A percentile compares a stretch with the other conserved stretches of the same genome.
Evolutionary conservation across 2,888 invertebrate species (phyloP).

Genomic region (Coremacera marginata): DNA sequence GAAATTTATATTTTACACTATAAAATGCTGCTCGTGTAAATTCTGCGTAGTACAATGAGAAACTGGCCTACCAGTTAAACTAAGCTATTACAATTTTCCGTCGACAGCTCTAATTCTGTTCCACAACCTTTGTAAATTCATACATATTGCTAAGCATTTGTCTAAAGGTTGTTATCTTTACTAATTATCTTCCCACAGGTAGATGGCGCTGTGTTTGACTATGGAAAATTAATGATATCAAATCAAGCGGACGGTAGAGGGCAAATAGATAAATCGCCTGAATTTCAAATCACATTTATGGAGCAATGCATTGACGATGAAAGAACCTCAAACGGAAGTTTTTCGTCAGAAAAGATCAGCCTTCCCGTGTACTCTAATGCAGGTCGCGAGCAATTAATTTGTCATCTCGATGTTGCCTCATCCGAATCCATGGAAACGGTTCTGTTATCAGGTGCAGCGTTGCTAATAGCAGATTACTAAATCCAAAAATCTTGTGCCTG

Average conservation of each 20-base stretch:
- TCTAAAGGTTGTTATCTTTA: constrained; percentile 19
- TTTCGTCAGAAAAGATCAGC: constrained; percentile 33
- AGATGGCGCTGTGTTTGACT: constrained; percentile 58
- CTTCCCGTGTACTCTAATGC: constrained; percentile 64
- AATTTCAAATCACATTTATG: constrained; percentile 54
- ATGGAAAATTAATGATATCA: constrained; percentile 53
- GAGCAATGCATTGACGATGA: constrained; percentile 35
- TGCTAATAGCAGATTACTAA: constrained; percentile 59
- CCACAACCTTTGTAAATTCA: no score
- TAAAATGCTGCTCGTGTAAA: no score
- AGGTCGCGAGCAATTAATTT: constrained; percentile 61
- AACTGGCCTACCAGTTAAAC: no score
- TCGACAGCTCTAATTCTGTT: no score
- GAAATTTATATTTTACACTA: no score
- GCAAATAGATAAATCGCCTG: constrained; percentile 51
- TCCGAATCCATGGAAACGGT: constrained; percentile 56
- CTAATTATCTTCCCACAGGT: constrained; percentile 52
- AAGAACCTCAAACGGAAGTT: not conserved
- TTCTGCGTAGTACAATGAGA: no score
- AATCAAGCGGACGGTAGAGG: constrained; percentile 37
- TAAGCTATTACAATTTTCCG: no score
- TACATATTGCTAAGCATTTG: no score
- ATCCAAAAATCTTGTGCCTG: no score
- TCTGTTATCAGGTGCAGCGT: constrained; percentile 64
- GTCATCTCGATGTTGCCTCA: constrained; percentile 58